phyloP scores from a whole-genome alignment of 2,888 invertebrate species.

The Germaria angustata region DNA sequence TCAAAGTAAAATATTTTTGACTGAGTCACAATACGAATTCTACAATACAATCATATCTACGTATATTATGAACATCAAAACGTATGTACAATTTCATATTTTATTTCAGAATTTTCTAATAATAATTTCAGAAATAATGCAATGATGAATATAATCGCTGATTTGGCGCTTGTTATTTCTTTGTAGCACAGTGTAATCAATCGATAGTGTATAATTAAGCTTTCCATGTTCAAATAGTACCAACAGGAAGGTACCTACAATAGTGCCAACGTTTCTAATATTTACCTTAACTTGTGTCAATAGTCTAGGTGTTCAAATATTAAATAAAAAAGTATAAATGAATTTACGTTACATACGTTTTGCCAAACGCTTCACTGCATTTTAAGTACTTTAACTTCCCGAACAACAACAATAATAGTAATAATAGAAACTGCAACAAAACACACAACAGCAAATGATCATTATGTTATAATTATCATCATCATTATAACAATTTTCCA shows the following conservation, averaged over 20 bases:
- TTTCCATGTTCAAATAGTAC: neutral
- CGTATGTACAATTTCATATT: too few species aligned
- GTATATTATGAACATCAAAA: too few species aligned
- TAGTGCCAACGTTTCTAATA: neutral
- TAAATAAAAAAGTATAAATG: constrained; percentile 17
- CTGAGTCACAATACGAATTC: too few species aligned
- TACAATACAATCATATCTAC: too few species aligned
- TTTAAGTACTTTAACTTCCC: constrained; percentile 66
- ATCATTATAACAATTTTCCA: neutral
- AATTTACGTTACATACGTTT: constrained; percentile 54
- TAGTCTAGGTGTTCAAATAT: constrained; percentile 49
- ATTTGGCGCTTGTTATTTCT: too few species aligned
- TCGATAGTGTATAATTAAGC: neutral
- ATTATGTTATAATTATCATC: constrained; percentile 13
- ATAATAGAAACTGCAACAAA: constrained; percentile 6
- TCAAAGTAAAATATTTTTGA: too few species aligned
- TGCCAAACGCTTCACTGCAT: constrained; percentile 66
- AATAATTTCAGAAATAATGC: too few species aligned
- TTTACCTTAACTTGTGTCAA: constrained; percentile 1
- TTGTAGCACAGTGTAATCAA: neutral
- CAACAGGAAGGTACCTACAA: neutral
- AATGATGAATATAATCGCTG: too few species aligned
- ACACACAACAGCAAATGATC: constrained; percentile 19
- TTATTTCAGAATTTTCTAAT: too few species aligned
- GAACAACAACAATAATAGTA: constrained; percentile 40